phyloP scores from a whole-genome alignment of 2,113 vertebrate species.

The Chrysemys picta region DNA sequence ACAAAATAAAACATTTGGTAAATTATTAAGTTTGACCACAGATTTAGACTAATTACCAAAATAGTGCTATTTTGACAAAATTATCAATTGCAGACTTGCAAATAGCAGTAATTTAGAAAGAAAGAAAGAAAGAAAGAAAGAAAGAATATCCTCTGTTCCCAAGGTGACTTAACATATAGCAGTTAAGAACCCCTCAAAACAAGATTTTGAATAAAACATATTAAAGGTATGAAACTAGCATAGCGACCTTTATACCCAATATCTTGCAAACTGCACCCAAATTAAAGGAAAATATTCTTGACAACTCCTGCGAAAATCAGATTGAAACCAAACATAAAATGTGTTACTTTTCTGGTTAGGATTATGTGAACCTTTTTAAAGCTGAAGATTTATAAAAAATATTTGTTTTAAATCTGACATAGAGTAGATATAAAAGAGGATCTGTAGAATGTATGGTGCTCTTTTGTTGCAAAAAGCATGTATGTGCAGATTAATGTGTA shows the following conservation, averaged over 20 bases:
- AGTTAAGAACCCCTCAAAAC: background rate
- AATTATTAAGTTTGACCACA: background rate
- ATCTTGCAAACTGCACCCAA: background rate
- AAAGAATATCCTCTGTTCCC: background rate
- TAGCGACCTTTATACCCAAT: background rate
- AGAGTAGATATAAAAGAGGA: background rate
- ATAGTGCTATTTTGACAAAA: background rate
- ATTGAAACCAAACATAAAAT: background rate
- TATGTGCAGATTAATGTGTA: background rate
- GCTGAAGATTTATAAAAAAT: background rate
- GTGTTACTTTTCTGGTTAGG: background rate
- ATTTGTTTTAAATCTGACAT: background rate
- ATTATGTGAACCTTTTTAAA: background rate
- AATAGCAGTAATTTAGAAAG: background rate
- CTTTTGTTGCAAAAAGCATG: background rate
- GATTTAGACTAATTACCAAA: background rate
- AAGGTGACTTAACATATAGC: background rate
- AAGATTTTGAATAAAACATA: background rate
- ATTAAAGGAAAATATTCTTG: background rate
- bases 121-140: no score
- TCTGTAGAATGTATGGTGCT: background rate
- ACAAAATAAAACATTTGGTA: background rate
- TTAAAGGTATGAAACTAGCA: background rate
- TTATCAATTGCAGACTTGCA: background rate
- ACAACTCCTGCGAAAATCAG: background rate